Conservation (phyloP, 2,113 vertebrate species). For the Cyrtonyx montezumae region DNA sequence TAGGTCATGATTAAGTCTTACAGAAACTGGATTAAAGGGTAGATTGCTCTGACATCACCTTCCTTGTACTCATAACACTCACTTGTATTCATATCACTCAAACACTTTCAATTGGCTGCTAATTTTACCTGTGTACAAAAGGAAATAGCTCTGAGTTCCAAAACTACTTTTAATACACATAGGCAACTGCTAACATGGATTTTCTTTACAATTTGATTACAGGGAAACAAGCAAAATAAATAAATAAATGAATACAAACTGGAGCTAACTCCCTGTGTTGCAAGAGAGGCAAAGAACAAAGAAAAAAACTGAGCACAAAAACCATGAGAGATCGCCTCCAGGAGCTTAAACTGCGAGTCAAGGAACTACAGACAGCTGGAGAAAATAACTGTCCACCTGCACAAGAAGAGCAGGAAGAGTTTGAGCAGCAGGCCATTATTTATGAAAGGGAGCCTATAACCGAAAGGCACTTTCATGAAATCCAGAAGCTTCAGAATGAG, state of each 20-base stretch:
- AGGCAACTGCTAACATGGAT: neutral
- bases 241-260: neutral
- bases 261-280: slow-evolving; percentile 5
- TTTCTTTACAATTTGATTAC: slow-evolving; percentile 27
- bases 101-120: neutral
- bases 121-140: neutral
- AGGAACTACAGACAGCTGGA: slow-evolving; percentile 73
- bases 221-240: neutral
- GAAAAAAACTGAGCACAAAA: neutral
- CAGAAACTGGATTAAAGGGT: neutral
- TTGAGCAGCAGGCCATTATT: slow-evolving; percentile 86
- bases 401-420: slow-evolving; percentile 60
- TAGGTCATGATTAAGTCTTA: neutral
- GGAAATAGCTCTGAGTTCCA: neutral
- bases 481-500: slow-evolving; percentile 85
- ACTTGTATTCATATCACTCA: neutral
- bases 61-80: neutral
- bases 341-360: slow-evolving; percentile 85
- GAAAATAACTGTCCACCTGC: slow-evolving; percentile 9
- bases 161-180: neutral
- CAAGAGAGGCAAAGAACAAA: slow-evolving; percentile 19
- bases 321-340: slow-evolving; percentile 91
- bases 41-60: neutral
- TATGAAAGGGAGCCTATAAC: slow-evolving; percentile 90
- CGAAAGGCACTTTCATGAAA: slow-evolving; percentile 86